These are phyloP conservation scores for Amblyteles armatorius DNA, from an alignment of 2,888 invertebrate genomes.

Conservation along the genomic window DNA sequence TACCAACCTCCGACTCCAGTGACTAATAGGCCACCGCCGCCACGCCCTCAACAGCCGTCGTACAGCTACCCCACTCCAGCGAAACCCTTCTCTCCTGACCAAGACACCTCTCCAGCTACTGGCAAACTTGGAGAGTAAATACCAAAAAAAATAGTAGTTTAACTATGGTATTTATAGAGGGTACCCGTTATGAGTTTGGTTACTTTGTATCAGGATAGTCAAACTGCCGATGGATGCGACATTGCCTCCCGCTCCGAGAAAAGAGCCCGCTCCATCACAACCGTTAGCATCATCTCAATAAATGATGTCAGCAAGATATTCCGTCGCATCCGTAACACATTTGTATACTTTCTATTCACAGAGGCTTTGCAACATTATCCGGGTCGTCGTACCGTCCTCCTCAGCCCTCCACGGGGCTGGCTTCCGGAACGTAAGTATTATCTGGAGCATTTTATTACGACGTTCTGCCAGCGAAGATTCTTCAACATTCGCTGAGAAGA, in stretches of 20 bases:
- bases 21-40: conserved; percentile 73
- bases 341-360: not conserved
- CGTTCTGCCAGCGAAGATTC: not conserved
- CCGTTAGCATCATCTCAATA: too few relatives aligned
- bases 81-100: conserved; percentile 66
- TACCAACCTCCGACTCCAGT: conserved; percentile 72
- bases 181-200: not conserved
- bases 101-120: not conserved
- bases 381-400: too few relatives aligned
- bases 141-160: not conserved
- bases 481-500: not conserved
- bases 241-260: too few relatives aligned
- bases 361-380: too few relatives aligned
- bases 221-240: conserved; percentile 49
- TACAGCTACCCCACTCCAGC: conserved; percentile 72
- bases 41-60: conserved; percentile 73
- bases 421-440: not conserved
- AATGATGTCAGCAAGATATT: not conserved
- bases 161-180: too few relatives aligned
- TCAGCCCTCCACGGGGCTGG: not conserved
- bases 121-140: not conserved
- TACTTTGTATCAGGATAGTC: conserved; percentile 50
- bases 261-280: too few relatives aligned
- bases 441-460: not conserved
- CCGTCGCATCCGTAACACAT: not conserved